Evolutionary conservation across 2,888 invertebrate species (phyloP).

Genomic region (Drymonia ruficornis): DNA sequence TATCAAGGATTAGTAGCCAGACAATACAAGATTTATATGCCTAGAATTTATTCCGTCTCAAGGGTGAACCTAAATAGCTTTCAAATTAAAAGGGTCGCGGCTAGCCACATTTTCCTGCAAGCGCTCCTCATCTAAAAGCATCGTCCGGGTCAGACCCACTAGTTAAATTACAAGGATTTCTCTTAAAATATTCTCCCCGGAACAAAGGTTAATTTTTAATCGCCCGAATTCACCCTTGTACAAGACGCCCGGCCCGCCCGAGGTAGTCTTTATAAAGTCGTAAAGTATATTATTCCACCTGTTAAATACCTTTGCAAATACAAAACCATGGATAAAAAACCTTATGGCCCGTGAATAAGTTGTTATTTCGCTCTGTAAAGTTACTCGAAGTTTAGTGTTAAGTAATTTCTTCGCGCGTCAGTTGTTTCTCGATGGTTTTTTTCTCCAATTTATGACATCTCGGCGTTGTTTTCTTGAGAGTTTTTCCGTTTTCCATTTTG

Average conservation of each 20-base stretch:
- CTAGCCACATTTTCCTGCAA: constrained; percentile 13
- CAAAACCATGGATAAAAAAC: constrained; percentile 7
- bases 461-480: constrained; percentile 23
- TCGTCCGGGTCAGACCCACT: constrained; percentile 19
- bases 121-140: constrained; percentile 31
- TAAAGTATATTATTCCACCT: constrained; percentile 25
- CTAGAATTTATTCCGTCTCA: not conserved
- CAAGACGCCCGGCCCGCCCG: constrained; percentile 12
- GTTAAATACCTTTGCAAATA: constrained; percentile 16
- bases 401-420: constrained; percentile 31
- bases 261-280: constrained; percentile 17
- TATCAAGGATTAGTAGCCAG: not conserved
- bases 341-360: constrained; percentile 11
- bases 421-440: constrained; percentile 21
- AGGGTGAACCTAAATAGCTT: constrained; percentile 13
- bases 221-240: constrained; percentile 31
- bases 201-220: constrained; percentile 34
- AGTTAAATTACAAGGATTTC: constrained; percentile 27
- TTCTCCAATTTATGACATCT: constrained; percentile 27
- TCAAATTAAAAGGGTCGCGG: constrained; percentile 25
- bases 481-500: constrained; percentile 5
- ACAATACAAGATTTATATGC: constrained; percentile 1
- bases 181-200: constrained; percentile 23
- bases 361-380: constrained; percentile 11
- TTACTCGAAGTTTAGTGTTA: constrained; percentile 32